A percentile compares a stretch with the other conserved stretches of the same genome.
Conservation (phyloP, 1,140 invertebrate genomes). For the Panagrolaimus sp. region DNA sequence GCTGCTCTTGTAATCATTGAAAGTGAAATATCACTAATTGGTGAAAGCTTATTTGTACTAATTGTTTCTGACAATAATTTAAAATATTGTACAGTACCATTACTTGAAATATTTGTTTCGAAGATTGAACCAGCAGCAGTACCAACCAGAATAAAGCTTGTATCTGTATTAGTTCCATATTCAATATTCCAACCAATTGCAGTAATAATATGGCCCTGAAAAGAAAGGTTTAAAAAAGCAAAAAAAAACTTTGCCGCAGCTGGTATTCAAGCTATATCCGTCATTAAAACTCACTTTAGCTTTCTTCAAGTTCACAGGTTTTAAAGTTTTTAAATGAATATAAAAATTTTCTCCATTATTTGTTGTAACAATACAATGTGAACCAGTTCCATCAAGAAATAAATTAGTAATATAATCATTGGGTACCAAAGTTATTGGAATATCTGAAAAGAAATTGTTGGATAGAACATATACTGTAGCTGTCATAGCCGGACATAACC, state of each 20-base stretch:
- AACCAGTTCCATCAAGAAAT: neutral
- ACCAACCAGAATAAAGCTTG: neutral
- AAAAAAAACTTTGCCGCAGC: no score
- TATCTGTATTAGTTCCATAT: neutral
- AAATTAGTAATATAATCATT: neutral
- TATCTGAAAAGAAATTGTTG: neutral
- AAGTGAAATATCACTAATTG: neutral
- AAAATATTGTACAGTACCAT: neutral
- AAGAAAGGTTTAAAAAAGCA: no score
- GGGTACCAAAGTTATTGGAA: neutral
- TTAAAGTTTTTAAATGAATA: neutral
- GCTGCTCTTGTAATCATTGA: neutral
- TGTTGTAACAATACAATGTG: conserved; percentile 10
- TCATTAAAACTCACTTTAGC: neutral
- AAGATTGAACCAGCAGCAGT: neutral
- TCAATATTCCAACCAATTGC: neutral
- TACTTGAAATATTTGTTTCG: neutral
- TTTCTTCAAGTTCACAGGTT: neutral
- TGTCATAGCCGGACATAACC: no score
- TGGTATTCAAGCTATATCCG: no score
- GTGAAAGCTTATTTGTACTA: neutral
- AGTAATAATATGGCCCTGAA: conserved; percentile 4
- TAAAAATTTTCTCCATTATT: neutral
- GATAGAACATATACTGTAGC: no score
- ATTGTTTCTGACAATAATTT: neutral